A percentile compares a stretch with the other conserved stretches of the same genome.
Conservation (phyloP, 2,797 vertebrate species). For the Mus minutoides region DNA sequence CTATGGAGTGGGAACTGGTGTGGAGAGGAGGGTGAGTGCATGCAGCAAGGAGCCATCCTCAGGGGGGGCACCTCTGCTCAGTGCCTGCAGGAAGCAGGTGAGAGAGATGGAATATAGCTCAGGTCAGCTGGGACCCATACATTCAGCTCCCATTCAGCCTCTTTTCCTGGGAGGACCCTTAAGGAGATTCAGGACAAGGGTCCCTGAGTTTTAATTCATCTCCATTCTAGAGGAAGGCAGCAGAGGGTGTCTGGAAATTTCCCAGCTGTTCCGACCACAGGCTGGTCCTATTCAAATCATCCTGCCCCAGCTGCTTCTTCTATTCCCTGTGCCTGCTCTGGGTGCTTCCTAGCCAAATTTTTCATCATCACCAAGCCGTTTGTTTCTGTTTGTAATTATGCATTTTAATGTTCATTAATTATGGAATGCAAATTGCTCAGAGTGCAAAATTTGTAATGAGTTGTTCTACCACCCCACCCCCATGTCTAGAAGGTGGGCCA, state of each 20-base stretch:
- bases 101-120: not conserved
- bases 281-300: not conserved
- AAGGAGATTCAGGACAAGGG: not conserved
- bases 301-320: not conserved
- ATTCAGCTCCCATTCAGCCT: not conserved
- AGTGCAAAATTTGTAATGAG: conserved; percentile 68
- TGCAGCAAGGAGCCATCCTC: not conserved
- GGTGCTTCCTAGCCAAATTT: conserved; percentile 50
- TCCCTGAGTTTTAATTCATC: not conserved
- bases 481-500: conserved; percentile 67
- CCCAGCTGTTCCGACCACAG: too few species aligned
- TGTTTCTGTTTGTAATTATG: conserved; percentile 83
- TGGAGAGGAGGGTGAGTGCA: not conserved
- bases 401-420: conserved; percentile 82
- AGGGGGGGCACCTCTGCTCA: not conserved
- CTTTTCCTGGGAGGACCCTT: not conserved
- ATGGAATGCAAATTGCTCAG: conserved; percentile 79
- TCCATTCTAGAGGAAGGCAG: not conserved
- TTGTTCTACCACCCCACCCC: conserved; percentile 27
- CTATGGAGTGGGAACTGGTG: not conserved
- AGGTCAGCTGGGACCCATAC: not conserved
- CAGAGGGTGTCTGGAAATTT: not conserved
- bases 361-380: conserved; percentile 69
- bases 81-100: not conserved
- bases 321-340: not conserved